A percentile compares a stretch with the other conserved stretches of the same genome.
phyloP scores from a whole-genome alignment of 2,888 invertebrate genomes.

The Fragum fragum region DNA sequence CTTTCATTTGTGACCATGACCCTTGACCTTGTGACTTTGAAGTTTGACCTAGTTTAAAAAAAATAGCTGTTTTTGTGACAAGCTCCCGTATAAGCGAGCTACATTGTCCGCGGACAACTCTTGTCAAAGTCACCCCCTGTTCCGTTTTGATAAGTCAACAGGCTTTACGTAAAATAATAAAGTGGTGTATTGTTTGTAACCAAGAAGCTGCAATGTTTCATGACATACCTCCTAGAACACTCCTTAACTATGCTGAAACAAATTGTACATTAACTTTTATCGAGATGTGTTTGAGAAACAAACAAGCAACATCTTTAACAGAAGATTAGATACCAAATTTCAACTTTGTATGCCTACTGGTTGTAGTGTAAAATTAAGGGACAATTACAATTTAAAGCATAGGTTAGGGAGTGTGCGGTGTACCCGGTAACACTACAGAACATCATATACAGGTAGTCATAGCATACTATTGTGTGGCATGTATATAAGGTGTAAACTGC shows the following conservation, averaged over 20 bases:
- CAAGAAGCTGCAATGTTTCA: constrained; percentile 33
- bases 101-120: no score
- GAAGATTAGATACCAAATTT: neutral
- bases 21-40: no score
- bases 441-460: constrained; percentile 3
- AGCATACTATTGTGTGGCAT: constrained; percentile 3
- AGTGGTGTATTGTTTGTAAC: constrained; percentile 11
- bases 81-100: no score
- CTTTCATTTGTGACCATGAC: no score
- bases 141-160: neutral
- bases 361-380: neutral
- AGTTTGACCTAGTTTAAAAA: no score
- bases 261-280: constrained; percentile 2
- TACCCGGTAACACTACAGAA: constrained; percentile 42
- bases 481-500: constrained; percentile 7
- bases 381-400: constrained; percentile 29
- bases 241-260: constrained; percentile 23
- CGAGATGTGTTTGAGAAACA: no score
- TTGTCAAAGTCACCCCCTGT: neutral
- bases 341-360: neutral
- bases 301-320: no score
- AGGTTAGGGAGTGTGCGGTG: constrained; percentile 34
- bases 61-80: no score
- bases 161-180: constrained; percentile 10
- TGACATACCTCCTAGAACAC: no score